Conservation (phyloP, 35 echinoderm and acorn worm genomes). For the Amphiura filiformis region DNA sequence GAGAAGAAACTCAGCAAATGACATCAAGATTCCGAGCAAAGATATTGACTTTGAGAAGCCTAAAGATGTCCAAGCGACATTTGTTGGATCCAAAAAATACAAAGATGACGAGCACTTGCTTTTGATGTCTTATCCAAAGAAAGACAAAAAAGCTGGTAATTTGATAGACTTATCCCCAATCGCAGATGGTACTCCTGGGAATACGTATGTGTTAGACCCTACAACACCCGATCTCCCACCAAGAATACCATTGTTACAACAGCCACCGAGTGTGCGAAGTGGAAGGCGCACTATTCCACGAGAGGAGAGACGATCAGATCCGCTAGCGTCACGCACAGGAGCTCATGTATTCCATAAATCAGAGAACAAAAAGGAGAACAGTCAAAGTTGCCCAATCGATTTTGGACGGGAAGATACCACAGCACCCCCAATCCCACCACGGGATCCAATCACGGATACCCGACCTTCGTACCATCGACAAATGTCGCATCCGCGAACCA, state of each 20-base stretch:
- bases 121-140: slow-evolving; percentile 75
- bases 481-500: slow-evolving; percentile 14
- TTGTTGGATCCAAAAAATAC: neutral
- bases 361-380: neutral
- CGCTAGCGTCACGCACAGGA: neutral
- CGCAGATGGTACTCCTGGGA: neutral
- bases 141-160: slow-evolving; percentile 17
- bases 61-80: neutral
- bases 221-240: slow-evolving; percentile 54
- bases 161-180: neutral
- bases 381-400: slow-evolving; percentile 5
- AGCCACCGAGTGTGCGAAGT: slow-evolving; percentile 10
- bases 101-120: slow-evolving; percentile 67
- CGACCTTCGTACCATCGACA: neutral
- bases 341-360: neutral
- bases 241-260: slow-evolving; percentile 37
- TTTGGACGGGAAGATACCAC: neutral
- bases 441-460: slow-evolving; percentile 21
- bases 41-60: neutral
- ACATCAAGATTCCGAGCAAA: neutral
- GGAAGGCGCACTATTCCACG: slow-evolving; percentile 23
- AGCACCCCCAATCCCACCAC: slow-evolving; percentile 52
- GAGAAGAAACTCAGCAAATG: neutral
- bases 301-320: slow-evolving; percentile 59
- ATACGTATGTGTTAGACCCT: neutral